Conservation (phyloP, 2,113 vertebrate species). For the Salvator merianae region DNA sequence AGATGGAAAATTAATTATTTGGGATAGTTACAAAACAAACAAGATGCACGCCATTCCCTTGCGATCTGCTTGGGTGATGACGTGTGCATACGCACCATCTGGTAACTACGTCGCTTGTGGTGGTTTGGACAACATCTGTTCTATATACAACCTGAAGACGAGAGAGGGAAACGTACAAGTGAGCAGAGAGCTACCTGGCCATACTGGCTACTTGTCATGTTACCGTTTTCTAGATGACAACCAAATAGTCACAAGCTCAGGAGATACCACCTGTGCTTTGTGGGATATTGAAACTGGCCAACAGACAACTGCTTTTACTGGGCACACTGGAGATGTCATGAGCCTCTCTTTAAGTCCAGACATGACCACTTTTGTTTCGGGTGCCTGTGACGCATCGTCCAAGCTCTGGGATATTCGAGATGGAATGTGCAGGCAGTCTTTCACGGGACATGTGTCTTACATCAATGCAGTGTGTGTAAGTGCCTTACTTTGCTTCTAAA, state of each 20-base stretch:
- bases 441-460: conserved; percentile 93
- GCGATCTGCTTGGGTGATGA: conserved; percentile 96
- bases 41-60: conserved; percentile 98
- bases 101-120: conserved; percentile 95
- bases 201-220: conserved; percentile 96
- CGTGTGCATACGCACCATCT: conserved; percentile 92
- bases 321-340: conserved; percentile 97
- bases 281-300: conserved; percentile 99
- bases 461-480: conserved; percentile 97
- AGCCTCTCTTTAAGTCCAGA: conserved; percentile 94
- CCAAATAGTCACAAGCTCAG: conserved; percentile 97
- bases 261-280: conserved; percentile 94
- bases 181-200: conserved; percentile 89
- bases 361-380: conserved; percentile 92
- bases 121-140: conserved; percentile 96
- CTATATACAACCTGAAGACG: conserved; percentile 95
- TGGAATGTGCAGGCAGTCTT: conserved; percentile 96
- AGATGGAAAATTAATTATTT: conserved; percentile 99
- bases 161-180: conserved; percentile 93
- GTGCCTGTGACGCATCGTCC: conserved; percentile 95
- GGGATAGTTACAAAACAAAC: conserved; percentile 99
- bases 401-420: conserved; percentile 97
- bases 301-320: conserved; percentile 90
- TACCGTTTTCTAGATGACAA: conserved; percentile 95
- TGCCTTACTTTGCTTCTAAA: conserved; percentile 27